Evolutionary conservation across 2,113 vertebrate species (phyloP), one percentile per base, ranked within the genome.

Genomic region (Melanerpes formicivorus): DNA sequence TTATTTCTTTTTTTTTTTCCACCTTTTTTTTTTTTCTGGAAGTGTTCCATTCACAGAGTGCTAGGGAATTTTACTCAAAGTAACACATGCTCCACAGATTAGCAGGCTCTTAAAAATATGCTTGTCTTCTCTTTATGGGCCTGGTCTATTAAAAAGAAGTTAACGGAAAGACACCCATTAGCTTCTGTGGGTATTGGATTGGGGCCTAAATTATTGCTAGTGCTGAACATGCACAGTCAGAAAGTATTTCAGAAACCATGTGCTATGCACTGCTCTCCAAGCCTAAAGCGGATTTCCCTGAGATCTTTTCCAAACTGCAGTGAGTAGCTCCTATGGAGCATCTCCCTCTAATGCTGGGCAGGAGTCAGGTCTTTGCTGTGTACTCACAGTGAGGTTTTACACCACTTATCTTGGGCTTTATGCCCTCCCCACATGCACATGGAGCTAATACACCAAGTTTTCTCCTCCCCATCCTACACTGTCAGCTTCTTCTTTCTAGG

Each of bases 291-390:
- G 54, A 80, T 91, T 94, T 90, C 80, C 73, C 82, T 19, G 65
- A 92, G 71, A 85, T n/a, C 23, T 58, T 63, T 90, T 87, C 90
- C 85, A 86, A 82, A 75, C n/a, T 64, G 48, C 77, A 86, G 66
- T 22, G 30, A 90, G 58, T 59, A 29, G 81, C 12, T 87, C 76
- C 76, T 69, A 92, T 0, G 0, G 60, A 87, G 54, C 50, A 66
- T 72, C 76, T 80, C 80, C n/a, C 29, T 71, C 34, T 65, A 86
- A 96, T 29, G 48, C 91, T 48, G 64, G 66, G 93, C 96, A 97
- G 70, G 23, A 90, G 94, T 92, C 97, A 96, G 97, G 96, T 96
- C 93, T 97, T 97, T 97, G 97, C 97, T 97, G 96, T 95, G 37
- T 95, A 89, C 52, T 93, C 97, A 90, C 97, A 97, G 96, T 77